phyloP scores from a whole-genome alignment of 2,113 vertebrate species.

The Hystrix brachyura region DNA sequence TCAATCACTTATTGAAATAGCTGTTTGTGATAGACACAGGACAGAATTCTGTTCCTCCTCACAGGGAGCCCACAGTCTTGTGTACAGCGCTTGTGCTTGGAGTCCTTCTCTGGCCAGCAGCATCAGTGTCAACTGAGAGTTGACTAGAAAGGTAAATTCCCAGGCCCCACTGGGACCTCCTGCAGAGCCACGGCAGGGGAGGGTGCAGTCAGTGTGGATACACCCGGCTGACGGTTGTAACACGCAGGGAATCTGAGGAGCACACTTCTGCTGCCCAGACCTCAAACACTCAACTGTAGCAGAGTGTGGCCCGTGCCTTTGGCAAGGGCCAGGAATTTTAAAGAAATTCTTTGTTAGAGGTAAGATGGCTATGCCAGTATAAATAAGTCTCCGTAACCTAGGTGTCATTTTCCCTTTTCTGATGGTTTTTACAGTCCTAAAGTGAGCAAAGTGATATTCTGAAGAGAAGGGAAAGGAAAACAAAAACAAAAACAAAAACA shows the following conservation, averaged over 20 bases:
- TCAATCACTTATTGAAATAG: neutral
- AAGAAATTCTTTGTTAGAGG: neutral
- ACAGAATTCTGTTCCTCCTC: neutral
- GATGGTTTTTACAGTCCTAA: neutral
- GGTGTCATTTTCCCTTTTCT: neutral
- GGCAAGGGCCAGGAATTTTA: neutral
- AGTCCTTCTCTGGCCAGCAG: neutral
- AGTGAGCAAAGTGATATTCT: neutral
- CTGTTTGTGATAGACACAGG: neutral
- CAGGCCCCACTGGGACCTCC: neutral
- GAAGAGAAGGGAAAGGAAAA: neutral
- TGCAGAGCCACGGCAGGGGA: neutral
- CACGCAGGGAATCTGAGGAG: neutral
- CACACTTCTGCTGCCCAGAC: neutral
- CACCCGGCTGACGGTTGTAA: neutral
- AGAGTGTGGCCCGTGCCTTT: neutral
- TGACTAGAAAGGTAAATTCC: neutral
- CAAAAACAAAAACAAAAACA: slow-evolving; percentile 13
- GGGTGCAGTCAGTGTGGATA: neutral
- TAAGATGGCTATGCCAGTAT: neutral
- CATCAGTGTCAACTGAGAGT: neutral
- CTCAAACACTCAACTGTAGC: neutral
- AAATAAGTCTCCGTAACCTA: neutral
- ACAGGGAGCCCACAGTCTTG: neutral
- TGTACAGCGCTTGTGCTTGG: neutral